Evolutionary conservation across 1,140 invertebrate species (phyloP).

Genomic region (Phymastichus coffea): DNA sequence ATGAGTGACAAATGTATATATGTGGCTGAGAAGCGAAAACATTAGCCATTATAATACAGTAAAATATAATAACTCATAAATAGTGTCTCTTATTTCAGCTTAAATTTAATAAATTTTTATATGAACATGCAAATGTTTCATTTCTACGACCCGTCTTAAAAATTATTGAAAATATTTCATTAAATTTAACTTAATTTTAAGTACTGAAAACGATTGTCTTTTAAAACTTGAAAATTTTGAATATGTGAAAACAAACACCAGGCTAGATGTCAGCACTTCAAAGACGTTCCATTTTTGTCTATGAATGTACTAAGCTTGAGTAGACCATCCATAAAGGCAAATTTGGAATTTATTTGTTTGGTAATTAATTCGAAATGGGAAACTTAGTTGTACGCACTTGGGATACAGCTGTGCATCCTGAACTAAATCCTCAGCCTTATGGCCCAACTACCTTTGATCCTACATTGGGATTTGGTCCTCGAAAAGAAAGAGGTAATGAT

Average conservation of each 20-base stretch:
- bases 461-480: conserved; percentile 71
- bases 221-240: too few relatives aligned
- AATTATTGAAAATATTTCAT: too few relatives aligned
- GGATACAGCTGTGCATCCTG: conserved; percentile 21
- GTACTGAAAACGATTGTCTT: too few relatives aligned
- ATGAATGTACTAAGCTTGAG: too few relatives aligned
- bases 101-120: conserved; percentile 37
- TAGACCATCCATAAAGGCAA: too few relatives aligned
- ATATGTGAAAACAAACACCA: too few relatives aligned
- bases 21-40: conserved; percentile 40
- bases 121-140: too few relatives aligned
- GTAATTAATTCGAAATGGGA: conserved; percentile 36
- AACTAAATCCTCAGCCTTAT: conserved; percentile 35
- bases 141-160: too few relatives aligned
- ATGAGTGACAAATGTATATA: too few relatives aligned
- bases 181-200: too few relatives aligned
- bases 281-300: too few relatives aligned
- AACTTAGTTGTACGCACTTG: conserved; percentile 3
- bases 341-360: too few relatives aligned
- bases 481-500: conserved; percentile 71
- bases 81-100: conserved; percentile 42
- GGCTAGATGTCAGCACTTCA: conserved; percentile 19
- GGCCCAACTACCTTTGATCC: conserved; percentile 76
- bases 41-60: neutral
- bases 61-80: neutral